A percentile compares a stretch with the other conserved stretches of the same genome.
Evolutionary conservation across 2,113 vertebrate genomes (phyloP).

Genomic region (Vireo altiloquus): DNA sequence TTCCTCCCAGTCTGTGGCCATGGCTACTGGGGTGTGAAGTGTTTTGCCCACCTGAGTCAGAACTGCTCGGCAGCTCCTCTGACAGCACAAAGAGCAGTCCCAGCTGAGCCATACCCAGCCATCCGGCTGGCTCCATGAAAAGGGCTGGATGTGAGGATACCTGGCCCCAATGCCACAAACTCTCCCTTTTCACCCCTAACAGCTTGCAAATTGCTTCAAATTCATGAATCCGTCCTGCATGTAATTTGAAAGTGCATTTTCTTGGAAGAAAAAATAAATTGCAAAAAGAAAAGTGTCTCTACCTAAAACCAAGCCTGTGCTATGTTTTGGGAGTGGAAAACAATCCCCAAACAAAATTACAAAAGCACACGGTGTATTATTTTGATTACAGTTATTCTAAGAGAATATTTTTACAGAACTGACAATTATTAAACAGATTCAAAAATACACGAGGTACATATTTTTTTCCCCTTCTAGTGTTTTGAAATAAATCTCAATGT

Average conservation of each 20-base stretch:
- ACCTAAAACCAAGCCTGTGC: background rate
- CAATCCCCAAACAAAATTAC: background rate
- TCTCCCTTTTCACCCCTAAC: background rate
- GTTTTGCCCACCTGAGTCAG: slow-evolving; percentile 33
- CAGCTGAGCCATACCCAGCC: background rate
- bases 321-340: background rate
- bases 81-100: background rate
- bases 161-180: fast-evolving
- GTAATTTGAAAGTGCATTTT: background rate
- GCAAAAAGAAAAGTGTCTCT: background rate
- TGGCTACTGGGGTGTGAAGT: background rate
- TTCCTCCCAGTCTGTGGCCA: slow-evolving; percentile 2
- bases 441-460: background rate
- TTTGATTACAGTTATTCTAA: slow-evolving; percentile 5
- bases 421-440: background rate
- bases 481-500: background rate
- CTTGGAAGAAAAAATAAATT: background rate
- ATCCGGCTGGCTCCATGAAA: fast-evolving
- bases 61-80: background rate
- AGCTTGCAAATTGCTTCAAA: background rate
- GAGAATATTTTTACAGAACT: background rate
- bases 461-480: background rate
- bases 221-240: background rate
- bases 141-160: background rate
- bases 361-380: background rate